Evolutionary conservation across 1,140 invertebrate species (phyloP).

Genomic region (Ceratosolen solmsi): DNA sequence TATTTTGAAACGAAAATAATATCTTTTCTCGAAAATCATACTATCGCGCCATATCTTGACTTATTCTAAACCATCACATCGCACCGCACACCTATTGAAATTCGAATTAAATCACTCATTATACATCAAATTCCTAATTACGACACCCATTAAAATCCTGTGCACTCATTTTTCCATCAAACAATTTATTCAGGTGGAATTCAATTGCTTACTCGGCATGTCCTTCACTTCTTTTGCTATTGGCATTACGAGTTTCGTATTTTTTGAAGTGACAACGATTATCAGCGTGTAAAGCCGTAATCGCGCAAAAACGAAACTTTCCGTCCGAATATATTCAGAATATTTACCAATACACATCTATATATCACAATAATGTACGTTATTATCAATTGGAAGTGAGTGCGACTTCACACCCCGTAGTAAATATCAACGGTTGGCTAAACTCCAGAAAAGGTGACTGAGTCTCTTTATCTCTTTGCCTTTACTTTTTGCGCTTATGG

Average conservation of each 20-base stretch:
- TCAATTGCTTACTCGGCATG: background rate
- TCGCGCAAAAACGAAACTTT: background rate
- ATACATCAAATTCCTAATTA: background rate
- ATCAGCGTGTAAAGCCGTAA: too few species aligned
- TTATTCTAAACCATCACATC: constrained; percentile 26
- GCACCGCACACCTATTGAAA: constrained; percentile 9
- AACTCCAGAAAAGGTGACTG: constrained; percentile 52
- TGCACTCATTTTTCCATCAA: background rate
- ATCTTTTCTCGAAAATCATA: constrained; percentile 18
- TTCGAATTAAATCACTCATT: background rate
- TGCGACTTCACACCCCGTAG: constrained; percentile 26
- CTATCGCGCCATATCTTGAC: constrained; percentile 35
- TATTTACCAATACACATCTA: background rate
- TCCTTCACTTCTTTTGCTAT: constrained; percentile 7
- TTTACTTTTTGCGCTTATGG: constrained; percentile 48
- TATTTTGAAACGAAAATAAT: constrained; percentile 38
- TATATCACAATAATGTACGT: background rate
- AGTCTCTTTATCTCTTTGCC: constrained; percentile 58
- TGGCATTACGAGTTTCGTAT: background rate
- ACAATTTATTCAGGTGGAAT: constrained; percentile 20
- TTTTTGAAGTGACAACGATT: background rate
- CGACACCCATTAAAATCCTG: background rate
- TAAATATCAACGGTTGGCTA: constrained; percentile 62
- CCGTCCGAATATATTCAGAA: background rate
- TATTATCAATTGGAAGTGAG: constrained; percentile 28